Percentiles rank a stretch among this genome's conserved stretches.
Conservation (phyloP, 2,888 invertebrate species). For the Aphrophora alni region DNA sequence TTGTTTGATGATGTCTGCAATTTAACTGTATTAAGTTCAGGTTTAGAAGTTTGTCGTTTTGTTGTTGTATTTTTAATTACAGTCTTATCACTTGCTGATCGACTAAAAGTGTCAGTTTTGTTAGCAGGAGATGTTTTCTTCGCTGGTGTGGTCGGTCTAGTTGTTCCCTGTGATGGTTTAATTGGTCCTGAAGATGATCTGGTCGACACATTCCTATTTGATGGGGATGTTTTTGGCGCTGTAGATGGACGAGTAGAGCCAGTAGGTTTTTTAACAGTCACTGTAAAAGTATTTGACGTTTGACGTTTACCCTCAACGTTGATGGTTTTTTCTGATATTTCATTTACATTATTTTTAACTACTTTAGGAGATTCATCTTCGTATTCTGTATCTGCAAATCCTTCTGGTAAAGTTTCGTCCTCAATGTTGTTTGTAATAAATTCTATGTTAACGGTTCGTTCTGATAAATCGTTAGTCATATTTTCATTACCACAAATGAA, state of each 20-base stretch:
- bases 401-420: constrained; percentile 53
- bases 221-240: constrained; percentile 22
- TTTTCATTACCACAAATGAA: constrained; percentile 22
- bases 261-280: constrained; percentile 31
- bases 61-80: constrained; percentile 20
- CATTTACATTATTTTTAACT: not conserved
- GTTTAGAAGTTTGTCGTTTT: constrained; percentile 29
- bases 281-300: constrained; percentile 3
- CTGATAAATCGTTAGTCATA: constrained; percentile 39
- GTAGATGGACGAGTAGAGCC: not conserved
- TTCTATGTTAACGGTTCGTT: constrained; percentile 49
- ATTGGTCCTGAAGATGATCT: constrained; percentile 25
- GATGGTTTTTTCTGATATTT: constrained; percentile 29
- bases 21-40: constrained; percentile 31
- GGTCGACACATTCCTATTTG: not conserved
- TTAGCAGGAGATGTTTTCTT: constrained; percentile 15
- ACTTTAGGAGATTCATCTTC: constrained; percentile 54
- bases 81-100: constrained; percentile 28
- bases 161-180: constrained; percentile 21
- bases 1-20: not conserved
- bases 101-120: constrained; percentile 26
- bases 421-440: constrained; percentile 45
- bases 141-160: not conserved
- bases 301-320: constrained; percentile 24
- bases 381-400: constrained; percentile 63